phyloP scores from a whole-genome alignment of 2,888 invertebrate genomes.

The Cheilosia vernalis region DNA sequence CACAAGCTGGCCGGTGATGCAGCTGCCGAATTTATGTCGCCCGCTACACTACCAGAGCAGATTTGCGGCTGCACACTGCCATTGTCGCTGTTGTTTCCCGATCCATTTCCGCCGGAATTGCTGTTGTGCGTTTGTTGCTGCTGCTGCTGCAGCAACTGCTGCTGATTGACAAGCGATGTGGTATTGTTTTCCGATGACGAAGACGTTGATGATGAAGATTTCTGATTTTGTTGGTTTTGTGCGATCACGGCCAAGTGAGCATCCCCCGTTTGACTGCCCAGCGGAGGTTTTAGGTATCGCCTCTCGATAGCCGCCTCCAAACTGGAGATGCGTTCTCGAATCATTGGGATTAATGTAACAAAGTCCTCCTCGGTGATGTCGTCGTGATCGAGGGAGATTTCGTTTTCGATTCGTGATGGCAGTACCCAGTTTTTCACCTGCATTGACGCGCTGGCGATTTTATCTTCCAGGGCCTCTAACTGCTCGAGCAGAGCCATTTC shows the following conservation, averaged over 20 bases:
- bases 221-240: slow-evolving; percentile 83
- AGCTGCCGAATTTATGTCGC: slow-evolving; percentile 66
- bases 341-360: slow-evolving; percentile 85
- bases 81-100: slow-evolving; percentile 81
- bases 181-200: slow-evolving; percentile 82
- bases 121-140: slow-evolving; percentile 80
- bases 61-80: slow-evolving; percentile 71
- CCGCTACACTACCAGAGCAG: slow-evolving; percentile 50
- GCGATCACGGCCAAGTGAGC: slow-evolving; percentile 86
- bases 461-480: slow-evolving; percentile 94
- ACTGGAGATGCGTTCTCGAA: slow-evolving; percentile 89
- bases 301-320: slow-evolving; percentile 96
- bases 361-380: slow-evolving; percentile 82
- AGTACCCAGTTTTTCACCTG: slow-evolving; percentile 95
- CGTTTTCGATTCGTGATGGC: slow-evolving; percentile 85
- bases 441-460: slow-evolving; percentile 94
- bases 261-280: slow-evolving; percentile 87
- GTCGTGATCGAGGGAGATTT: slow-evolving; percentile 85
- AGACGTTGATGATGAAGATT: slow-evolving; percentile 76
- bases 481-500: slow-evolving; percentile 92
- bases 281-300: slow-evolving; percentile 95
- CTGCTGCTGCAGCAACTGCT: slow-evolving; percentile 81
- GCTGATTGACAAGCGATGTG: slow-evolving; percentile 80
- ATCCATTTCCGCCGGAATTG: slow-evolving; percentile 79
- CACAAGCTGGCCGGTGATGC: slow-evolving; percentile 82